A percentile compares a stretch with the other conserved stretches of the same genome.
Evolutionary conservation across 2,113 vertebrate species (phyloP).

Genomic region (Bubalus kerabau): DNA sequence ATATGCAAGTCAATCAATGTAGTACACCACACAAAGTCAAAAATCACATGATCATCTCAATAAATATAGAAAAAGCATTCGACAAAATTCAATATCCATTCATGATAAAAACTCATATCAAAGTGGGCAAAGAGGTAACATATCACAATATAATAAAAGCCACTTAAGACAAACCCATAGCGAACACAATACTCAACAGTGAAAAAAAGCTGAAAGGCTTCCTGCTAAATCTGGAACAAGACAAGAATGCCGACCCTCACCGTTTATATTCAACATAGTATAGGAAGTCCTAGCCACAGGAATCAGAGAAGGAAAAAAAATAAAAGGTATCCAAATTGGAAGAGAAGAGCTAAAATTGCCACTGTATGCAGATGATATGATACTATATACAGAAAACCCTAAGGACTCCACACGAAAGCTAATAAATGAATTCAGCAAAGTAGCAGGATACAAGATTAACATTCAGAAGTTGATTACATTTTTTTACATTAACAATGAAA

Average conservation of each 20-base stretch:
- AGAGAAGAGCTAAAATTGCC: neutral
- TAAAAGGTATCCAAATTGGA: neutral
- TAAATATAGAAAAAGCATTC: neutral
- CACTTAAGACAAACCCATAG: neutral
- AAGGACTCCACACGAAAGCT: neutral
- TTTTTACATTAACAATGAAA: neutral
- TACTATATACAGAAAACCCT: neutral
- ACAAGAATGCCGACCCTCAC: neutral
- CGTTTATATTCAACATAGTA: neutral
- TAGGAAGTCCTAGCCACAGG: neutral
- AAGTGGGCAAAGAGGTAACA: neutral
- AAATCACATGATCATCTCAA: neutral
- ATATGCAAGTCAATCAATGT: neutral
- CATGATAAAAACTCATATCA: neutral
- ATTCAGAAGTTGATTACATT: neutral
- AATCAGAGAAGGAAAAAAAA: neutral
- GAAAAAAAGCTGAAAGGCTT: neutral
- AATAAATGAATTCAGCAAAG: neutral
- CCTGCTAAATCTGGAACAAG: neutral
- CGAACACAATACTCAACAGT: neutral
- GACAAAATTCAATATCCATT: neutral
- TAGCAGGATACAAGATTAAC: neutral
- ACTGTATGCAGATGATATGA: neutral
- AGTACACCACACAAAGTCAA: neutral
- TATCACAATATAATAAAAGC: neutral